These are phyloP conservation scores for Silurus asotus DNA, from an alignment of 2,113 vertebrate genomes.

Conservation along the genomic window DNA sequence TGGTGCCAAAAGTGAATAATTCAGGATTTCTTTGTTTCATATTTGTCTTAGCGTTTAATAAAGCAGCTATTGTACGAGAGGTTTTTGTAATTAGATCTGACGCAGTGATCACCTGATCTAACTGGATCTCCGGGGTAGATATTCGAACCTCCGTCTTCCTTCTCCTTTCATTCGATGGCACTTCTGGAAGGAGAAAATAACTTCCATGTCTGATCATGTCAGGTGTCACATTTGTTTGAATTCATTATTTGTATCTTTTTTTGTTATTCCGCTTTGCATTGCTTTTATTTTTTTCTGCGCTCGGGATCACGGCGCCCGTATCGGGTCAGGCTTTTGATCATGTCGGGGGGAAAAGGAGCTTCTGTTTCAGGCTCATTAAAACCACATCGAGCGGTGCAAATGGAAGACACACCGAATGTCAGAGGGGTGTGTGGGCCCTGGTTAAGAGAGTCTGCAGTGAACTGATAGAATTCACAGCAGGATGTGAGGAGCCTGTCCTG, in stretches of 20 bases:
- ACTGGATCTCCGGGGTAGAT: not conserved
- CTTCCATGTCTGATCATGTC: conserved; percentile 42
- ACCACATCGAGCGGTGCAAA: conserved; percentile 29
- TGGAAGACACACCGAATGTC: conserved; percentile 37
- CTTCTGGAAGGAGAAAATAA: conserved; percentile 35
- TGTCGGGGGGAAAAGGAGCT: not conserved
- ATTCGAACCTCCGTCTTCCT: conserved; percentile 12
- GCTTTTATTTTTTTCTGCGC: not conserved
- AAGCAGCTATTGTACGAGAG: not conserved
- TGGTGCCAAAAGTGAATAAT: not conserved
- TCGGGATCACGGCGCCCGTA: not conserved
- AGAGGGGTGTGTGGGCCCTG: conserved; percentile 41
- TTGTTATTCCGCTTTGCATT: conserved; percentile 9
- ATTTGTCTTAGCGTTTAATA: not conserved
- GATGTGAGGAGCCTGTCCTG: conserved; percentile 12
- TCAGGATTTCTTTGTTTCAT: not conserved
- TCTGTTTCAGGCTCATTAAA: conserved; percentile 46
- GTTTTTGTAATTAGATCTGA: not conserved
- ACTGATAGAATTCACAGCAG: conserved; percentile 31
- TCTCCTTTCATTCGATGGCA: conserved; percentile 2
- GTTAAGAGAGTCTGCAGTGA: conserved; percentile 45
- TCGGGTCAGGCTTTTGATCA: conserved; percentile 43
- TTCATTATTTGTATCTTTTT: not conserved
- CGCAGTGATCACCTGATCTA: not conserved
- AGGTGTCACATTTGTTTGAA: conserved; percentile 45